phyloP scores from a whole-genome alignment of 2,113 vertebrate genomes.

The Poecilia latipinna region DNA sequence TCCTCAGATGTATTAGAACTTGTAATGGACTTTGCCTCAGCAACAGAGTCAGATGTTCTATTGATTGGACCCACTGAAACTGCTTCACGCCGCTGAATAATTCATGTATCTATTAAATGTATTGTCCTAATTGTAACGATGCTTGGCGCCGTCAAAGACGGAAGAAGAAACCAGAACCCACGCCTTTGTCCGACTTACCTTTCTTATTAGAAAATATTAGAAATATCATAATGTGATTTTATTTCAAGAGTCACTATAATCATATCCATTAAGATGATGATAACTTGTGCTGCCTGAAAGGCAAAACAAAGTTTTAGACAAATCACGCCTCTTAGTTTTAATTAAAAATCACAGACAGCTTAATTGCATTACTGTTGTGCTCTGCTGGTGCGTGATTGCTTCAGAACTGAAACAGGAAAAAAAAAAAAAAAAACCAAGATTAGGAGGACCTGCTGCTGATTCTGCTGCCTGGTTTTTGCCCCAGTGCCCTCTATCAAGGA shows the following conservation, averaged over 20 bases:
- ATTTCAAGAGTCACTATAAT: conserved; percentile 67
- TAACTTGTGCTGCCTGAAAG: conserved; percentile 74
- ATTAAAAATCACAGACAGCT: conserved; percentile 81
- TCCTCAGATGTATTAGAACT: conserved; percentile 77
- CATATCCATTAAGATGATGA: conserved; percentile 67
- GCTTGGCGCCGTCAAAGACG: conserved; percentile 64
- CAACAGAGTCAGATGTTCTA: conserved; percentile 69
- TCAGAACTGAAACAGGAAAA: conserved; percentile 53
- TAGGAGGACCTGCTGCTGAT: conserved; percentile 53
- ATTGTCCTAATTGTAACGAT: conserved; percentile 79
- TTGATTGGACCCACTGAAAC: conserved; percentile 79
- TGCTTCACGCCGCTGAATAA: conserved; percentile 77
- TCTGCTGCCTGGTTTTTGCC: conserved; percentile 52
- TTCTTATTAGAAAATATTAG: conserved; percentile 46
- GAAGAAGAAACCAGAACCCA: conserved; percentile 26
- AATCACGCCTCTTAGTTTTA: conserved; percentile 76
- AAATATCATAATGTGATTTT: conserved; percentile 65
- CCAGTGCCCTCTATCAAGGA: conserved; percentile 35
- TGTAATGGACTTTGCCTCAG: conserved; percentile 80
- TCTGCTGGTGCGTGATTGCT: conserved; percentile 73
- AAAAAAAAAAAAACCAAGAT: conserved; percentile 28
- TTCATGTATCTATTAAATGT: conserved; percentile 77
- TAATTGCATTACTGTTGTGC: conserved; percentile 76
- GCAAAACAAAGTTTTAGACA: conserved; percentile 77
- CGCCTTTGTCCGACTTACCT: conserved; percentile 31